Percentiles rank a stretch among this genome's conserved stretches.
These are phyloP conservation scores for Microplitis demolitor DNA, from an alignment of 1,140 invertebrate genomes.

Conservation along the genomic window DNA sequence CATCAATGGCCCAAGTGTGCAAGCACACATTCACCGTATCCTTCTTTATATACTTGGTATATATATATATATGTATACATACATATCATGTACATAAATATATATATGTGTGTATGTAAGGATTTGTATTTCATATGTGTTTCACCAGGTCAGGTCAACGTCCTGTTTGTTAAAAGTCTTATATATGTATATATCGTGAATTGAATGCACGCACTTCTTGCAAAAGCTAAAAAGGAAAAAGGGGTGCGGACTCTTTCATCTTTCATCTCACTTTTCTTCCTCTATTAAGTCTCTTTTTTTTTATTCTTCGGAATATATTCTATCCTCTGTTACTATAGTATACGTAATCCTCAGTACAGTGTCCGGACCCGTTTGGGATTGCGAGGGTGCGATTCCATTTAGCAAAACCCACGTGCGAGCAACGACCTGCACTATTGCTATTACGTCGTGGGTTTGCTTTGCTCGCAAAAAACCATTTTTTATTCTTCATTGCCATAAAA, in stretches of 20 bases:
- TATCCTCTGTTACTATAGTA: background rate
- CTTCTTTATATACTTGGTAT: background rate
- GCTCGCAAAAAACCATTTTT: background rate
- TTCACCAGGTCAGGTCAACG: conserved; percentile 63
- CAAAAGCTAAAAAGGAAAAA: conserved; percentile 24
- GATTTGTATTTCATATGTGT: conserved; percentile 56
- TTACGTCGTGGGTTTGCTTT: too few species aligned
- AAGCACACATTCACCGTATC: background rate
- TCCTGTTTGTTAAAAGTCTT: conserved; percentile 44
- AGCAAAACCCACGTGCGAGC: conserved; percentile 14
- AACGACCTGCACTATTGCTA: background rate
- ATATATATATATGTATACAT: too few species aligned
- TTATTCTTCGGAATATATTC: background rate
- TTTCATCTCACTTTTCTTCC: background rate
- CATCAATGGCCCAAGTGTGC: background rate
- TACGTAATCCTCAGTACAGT: background rate
- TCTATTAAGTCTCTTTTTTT: background rate
- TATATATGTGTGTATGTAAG: conserved; percentile 41
- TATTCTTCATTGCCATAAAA: background rate
- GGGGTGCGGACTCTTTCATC: background rate
- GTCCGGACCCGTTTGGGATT: background rate
- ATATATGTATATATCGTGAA: background rate
- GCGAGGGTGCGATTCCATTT: conserved; percentile 22
- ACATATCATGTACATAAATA: too few species aligned
- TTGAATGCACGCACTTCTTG: conserved; percentile 22